These are phyloP conservation scores for Holothuria glaberrima DNA, from an alignment of 35 echinoderm and acorn worm genomes.

Conservation along the genomic window DNA sequence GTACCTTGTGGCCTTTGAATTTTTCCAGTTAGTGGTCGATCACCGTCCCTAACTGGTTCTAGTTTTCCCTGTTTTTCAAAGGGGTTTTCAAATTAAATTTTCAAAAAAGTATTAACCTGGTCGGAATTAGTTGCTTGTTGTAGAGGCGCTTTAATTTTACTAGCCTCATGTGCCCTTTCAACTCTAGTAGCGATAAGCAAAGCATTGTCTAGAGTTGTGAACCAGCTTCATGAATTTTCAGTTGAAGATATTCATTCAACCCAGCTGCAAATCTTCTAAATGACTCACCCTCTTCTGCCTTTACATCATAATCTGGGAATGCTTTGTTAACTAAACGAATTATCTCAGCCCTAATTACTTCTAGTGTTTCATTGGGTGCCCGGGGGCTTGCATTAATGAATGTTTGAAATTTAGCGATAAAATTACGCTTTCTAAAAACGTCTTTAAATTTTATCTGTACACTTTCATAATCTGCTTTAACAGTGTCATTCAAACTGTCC, in stretches of 20 bases:
- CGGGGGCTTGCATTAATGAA: conserved; percentile 37
- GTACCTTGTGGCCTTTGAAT: background rate
- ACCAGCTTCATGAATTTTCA: conserved; percentile 54
- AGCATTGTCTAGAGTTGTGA: conserved; percentile 5
- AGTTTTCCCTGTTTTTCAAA: background rate
- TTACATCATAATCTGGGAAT: conserved; percentile 46
- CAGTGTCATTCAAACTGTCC: background rate
- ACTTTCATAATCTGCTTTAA: background rate
- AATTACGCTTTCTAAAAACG: conserved; percentile 23
- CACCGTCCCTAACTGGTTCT: conserved; percentile 6
- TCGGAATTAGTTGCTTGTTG: no score
- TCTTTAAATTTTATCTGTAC: conserved; percentile 8
- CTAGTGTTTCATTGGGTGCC: background rate
- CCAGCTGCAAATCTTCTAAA: conserved; percentile 44
- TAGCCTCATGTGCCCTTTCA: conserved; percentile 13
- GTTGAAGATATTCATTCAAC: conserved; percentile 13
- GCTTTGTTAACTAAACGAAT: conserved; percentile 34
- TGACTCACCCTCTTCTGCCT: conserved; percentile 31
- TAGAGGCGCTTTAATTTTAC: background rate
- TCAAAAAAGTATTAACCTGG: background rate
- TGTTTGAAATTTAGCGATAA: conserved; percentile 3
- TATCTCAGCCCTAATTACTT: conserved; percentile 51
- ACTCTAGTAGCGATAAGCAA: background rate
- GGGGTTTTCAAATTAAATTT: background rate
- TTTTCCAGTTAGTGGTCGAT: background rate